A percentile compares a stretch with the other conserved stretches of the same genome.
Conservation (phyloP, 2,113 vertebrate species). For the Tursiops truncatus region DNA sequence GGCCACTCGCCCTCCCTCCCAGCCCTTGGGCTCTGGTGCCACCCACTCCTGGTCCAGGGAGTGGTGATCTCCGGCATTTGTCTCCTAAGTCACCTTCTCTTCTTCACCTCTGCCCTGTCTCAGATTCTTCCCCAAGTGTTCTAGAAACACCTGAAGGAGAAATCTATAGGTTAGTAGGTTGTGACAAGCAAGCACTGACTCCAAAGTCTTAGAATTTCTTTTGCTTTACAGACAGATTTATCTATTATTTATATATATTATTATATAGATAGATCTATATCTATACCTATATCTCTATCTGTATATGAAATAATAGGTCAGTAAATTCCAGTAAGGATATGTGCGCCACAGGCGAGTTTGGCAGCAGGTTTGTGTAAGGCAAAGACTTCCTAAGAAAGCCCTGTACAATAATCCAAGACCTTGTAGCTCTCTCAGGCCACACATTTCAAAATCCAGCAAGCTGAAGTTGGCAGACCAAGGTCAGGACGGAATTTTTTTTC, state of each 20-base stretch:
- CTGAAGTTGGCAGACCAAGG: background rate
- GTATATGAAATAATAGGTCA: background rate
- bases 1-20: background rate
- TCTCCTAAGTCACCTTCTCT: background rate
- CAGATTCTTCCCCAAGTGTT: background rate
- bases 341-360: fast-evolving
- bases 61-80: background rate
- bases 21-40: fast-evolving
- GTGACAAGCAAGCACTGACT: background rate
- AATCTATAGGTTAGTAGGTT: background rate
- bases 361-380: background rate
- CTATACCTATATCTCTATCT: background rate
- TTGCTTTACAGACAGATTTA: background rate
- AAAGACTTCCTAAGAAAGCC: background rate
- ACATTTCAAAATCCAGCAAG: background rate
- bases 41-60: background rate
- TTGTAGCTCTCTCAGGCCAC: background rate
- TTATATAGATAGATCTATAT: background rate
- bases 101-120: background rate
- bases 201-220: background rate
- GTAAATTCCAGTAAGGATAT: background rate
- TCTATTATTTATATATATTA: background rate
- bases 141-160: background rate
- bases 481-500: background rate
- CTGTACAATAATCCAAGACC: background rate